Base-by-base conservation (phyloP, 2,888 invertebrate genomes). In the Lithophane semibrunnea region DNA sequence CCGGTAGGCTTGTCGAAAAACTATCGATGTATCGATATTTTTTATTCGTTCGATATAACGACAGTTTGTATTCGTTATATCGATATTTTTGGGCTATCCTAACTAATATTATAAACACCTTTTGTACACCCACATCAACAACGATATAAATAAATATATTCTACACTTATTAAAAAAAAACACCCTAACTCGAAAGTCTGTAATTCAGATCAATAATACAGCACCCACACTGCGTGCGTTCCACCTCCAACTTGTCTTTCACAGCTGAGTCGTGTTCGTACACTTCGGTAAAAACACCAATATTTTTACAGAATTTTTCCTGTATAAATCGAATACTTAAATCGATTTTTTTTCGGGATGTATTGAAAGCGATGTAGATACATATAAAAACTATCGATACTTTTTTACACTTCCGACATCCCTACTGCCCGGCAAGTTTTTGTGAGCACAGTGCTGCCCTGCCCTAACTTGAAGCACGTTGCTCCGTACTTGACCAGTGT, bases 401-500 rank as follows among this genome's bases (percentile, higher is more conserved):
- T 68, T n/a, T 58, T 68, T n/a, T 56, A 58, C 3, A n/a, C 58
- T 42, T 12, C 68, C 12, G 18, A 58, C 58, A n/a, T 42, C 68
- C 42, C 42, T 68, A 42, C 49, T 60, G 86, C 69, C 67, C n/a
- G 73, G 69, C 88, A 70, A 87, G 89, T 91, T 91, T 91, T 91
- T 90, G 87, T 85, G 37, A 56, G 18, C 80, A 75, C 73, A 75
- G n/a, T 60, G 65, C 76, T 73, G 86, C 70, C 87, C 88, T 88
- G 77, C 87, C 88, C 75, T 84, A 88, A 88, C 86, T 72, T 73
- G 80, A 71, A 72, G 74, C 87, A 79, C 77, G 83, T 87, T 88
- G 85, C 73, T 81, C 75, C 68, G 81, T 80, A 83, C 89, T 85
- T 88, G 90, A 90, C 90, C 87, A 83, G 76, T 87, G 89, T 87